Evolutionary conservation across 2,113 vertebrate species (phyloP).

Genomic region (Catharus minimus): DNA sequence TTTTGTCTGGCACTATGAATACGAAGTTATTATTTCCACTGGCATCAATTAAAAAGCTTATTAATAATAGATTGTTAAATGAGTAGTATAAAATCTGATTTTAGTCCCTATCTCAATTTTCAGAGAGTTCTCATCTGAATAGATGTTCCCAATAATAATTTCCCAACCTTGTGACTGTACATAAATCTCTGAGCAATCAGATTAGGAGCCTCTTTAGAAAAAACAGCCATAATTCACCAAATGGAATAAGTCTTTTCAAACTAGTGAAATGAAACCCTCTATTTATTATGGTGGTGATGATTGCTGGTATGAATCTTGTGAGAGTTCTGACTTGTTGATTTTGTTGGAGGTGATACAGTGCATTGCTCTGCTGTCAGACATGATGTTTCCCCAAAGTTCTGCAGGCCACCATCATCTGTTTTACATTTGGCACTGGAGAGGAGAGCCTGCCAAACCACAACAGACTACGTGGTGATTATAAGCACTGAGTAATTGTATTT

Average conservation of each 20-base stretch:
- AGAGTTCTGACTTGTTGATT: not conserved
- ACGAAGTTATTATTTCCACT: not conserved
- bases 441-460: slow-evolving; percentile 15
- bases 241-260: not conserved
- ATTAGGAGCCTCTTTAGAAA: not conserved
- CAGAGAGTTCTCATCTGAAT: not conserved
- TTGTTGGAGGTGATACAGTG: not conserved
- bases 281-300: not conserved
- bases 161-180: not conserved
- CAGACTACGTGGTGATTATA: not conserved
- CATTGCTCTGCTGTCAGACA: not conserved
- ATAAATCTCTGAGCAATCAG: not conserved
- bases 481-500: not conserved
- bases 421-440: not conserved
- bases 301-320: not conserved
- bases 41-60: not conserved
- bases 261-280: not conserved
- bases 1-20: not conserved
- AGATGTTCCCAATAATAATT: not conserved
- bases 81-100: not conserved
- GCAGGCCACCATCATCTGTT: not conserved
- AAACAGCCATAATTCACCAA: not conserved
- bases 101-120: not conserved
- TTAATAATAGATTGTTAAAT: not conserved
- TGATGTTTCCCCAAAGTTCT: not conserved